Conservation (phyloP, 1,140 invertebrate species). For the Oedothorax gibbosus region DNA sequence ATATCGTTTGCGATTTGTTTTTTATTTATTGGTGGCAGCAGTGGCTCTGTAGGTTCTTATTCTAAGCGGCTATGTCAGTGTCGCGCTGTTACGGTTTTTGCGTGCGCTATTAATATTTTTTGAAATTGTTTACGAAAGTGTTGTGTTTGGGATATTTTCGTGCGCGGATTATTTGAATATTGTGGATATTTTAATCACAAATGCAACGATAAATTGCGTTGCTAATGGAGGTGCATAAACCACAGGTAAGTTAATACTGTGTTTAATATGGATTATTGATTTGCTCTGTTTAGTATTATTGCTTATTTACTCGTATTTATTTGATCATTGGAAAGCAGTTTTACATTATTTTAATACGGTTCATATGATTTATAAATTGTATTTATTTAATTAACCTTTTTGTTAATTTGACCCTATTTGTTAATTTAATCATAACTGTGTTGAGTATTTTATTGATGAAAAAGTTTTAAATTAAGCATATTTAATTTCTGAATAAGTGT, state of each 20-base stretch:
- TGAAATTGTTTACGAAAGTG: constrained; percentile 21
- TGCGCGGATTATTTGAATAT: neutral
- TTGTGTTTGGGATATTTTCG: neutral
- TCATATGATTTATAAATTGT: too few relatives aligned
- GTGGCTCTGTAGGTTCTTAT: constrained; percentile 27
- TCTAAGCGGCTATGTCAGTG: constrained; percentile 55
- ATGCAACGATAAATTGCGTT: constrained; percentile 41
- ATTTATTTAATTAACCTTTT: too few relatives aligned
- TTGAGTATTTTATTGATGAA: too few relatives aligned
- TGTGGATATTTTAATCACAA: constrained; percentile 44
- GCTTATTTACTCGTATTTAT: too few relatives aligned
- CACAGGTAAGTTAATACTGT: constrained; percentile 48
- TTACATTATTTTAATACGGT: too few relatives aligned
- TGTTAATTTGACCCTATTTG: too few relatives aligned
- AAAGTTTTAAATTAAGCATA: too few relatives aligned
- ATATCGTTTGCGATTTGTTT: constrained; percentile 61
- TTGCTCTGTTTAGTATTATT: neutral
- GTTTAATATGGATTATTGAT: constrained; percentile 27
- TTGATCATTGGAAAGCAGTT: too few relatives aligned
- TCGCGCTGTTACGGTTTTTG: constrained; percentile 40
- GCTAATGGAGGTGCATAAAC: constrained; percentile 43
- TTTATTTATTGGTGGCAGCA: constrained; percentile 49
- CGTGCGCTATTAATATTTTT: constrained; percentile 35
- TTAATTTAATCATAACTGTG: too few relatives aligned
- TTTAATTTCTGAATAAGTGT: too few relatives aligned